Evolutionary conservation across 2,113 vertebrate genomes (phyloP), one percentile per base, ranked within the genome.

Genomic region (Oryzias curvinotus): DNA sequence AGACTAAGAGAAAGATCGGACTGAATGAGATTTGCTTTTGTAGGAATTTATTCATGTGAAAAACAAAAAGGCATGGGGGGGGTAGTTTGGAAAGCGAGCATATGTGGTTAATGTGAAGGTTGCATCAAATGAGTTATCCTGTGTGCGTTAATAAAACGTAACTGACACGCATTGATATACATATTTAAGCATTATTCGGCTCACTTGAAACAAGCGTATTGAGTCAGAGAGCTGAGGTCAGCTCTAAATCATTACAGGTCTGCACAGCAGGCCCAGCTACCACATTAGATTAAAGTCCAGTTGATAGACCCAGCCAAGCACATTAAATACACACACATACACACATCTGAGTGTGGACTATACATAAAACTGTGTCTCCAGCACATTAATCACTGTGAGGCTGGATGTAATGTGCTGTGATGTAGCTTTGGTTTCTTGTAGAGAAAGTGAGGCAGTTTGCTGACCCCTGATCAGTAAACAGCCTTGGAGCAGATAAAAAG

Each of bases 231-330:
- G 82, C 71, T 73, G 81, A 82, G 88, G 84, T 89, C 87, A 89
- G 78, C 64, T 83, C 57, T 84, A 87, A 89, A 87, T 90, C 83
- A 90, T 86, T 88, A 80, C 70, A 88, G 84, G 89, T 88, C 89
- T 81, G 76, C 50, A 52, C 71, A 77, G 79, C 73, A 66, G 65
- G 77, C 77, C 74, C 76, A 65, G 81, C 69, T 75, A 86, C 78
- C 83, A 84, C 77, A 90, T 90, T 88, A 85, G 76, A 88, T 89
- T 87, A 85, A 81, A 84, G 76, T 79, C 81, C 57, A 61, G 53
- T 71, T 89, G 84, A 89, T 83, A 87, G 76, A 85, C 68, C 50
- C 54, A 72, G 74, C 77, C 70, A 80, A 80, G 81, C 83, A 83
- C 78, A 85, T 82, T 85, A 83, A 76, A 73, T 48, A 50, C 46